A percentile compares a stretch with the other conserved stretches of the same genome.
phyloP scores from a whole-genome alignment of 2,113 vertebrate species.

The Chlorodrepanis virens region DNA sequence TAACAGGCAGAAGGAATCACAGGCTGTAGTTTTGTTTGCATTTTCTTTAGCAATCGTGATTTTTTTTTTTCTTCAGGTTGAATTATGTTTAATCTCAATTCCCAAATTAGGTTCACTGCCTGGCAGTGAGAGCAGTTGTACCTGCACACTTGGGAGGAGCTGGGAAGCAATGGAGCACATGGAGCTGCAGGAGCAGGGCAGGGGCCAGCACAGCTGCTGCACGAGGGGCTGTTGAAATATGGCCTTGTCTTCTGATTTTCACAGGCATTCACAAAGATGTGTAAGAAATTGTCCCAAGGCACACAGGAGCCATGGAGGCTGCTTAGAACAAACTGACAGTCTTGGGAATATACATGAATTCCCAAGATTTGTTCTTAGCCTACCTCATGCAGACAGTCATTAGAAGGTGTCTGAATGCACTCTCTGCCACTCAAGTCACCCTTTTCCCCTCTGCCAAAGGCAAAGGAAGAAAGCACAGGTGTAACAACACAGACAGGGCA shows the following conservation, averaged over 20 bases:
- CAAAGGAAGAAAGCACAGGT: background rate
- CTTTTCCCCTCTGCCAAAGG: background rate
- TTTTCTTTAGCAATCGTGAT: background rate
- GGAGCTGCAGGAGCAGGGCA: background rate
- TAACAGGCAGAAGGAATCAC: background rate
- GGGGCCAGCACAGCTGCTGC: background rate
- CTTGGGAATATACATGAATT: background rate
- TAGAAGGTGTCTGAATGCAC: background rate
- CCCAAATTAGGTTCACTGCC: background rate
- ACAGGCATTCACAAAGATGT: background rate
- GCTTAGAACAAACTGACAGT: background rate
- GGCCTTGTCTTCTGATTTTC: background rate
- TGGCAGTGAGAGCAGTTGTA: background rate
- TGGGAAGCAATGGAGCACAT: background rate
- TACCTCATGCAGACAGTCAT: background rate
- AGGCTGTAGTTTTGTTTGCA: background rate
- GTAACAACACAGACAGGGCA: background rate
- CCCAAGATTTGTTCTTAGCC: background rate
- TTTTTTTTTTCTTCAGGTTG: background rate
- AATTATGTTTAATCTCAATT: conserved; percentile 32
- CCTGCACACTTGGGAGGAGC: background rate
- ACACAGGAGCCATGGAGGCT: background rate
- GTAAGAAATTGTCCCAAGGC: background rate
- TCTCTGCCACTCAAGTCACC: background rate
- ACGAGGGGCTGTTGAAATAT: background rate